These are phyloP conservation scores for Atethmia centrago DNA, from an alignment of 2,888 invertebrate genomes.

Conservation along the genomic window DNA sequence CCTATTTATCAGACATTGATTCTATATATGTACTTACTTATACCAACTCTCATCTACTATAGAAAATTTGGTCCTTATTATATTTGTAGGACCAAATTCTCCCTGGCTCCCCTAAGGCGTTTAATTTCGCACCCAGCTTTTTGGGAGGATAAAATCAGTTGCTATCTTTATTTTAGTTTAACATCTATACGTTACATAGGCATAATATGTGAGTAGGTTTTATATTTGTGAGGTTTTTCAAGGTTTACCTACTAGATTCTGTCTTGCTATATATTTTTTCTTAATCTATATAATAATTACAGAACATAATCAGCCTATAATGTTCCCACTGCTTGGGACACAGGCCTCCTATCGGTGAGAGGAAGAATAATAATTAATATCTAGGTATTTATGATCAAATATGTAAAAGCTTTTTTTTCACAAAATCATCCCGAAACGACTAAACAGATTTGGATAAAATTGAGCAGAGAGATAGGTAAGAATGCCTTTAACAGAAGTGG, in stretches of 20 bases:
- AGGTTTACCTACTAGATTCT: background rate
- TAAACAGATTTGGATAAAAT: background rate
- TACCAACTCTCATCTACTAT: background rate
- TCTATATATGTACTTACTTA: background rate
- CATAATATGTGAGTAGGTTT: background rate
- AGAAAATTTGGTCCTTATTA: conserved; percentile 21
- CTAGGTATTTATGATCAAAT: no score
- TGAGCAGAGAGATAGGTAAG: background rate
- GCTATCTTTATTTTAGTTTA: conserved; percentile 31
- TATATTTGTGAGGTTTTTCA: background rate
- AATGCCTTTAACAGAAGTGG: background rate
- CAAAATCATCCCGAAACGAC: background rate
- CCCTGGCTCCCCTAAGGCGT: conserved; percentile 39
- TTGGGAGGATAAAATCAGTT: conserved; percentile 45
- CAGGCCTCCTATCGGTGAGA: no score
- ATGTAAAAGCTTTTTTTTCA: no score
- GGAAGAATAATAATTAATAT: no score
- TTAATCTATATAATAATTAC: no score
- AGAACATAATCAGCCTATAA: no score
- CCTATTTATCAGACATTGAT: conserved; percentile 9
- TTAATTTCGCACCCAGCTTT: conserved; percentile 46
- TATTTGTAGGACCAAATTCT: conserved; percentile 19
- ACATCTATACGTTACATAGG: conserved; percentile 1
- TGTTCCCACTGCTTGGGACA: no score
- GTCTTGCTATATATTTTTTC: background rate